Percentiles rank a stretch among this genome's conserved stretches.
Conservation (phyloP, 2,888 invertebrate genomes). For the Micoletzkya japonica region DNA sequence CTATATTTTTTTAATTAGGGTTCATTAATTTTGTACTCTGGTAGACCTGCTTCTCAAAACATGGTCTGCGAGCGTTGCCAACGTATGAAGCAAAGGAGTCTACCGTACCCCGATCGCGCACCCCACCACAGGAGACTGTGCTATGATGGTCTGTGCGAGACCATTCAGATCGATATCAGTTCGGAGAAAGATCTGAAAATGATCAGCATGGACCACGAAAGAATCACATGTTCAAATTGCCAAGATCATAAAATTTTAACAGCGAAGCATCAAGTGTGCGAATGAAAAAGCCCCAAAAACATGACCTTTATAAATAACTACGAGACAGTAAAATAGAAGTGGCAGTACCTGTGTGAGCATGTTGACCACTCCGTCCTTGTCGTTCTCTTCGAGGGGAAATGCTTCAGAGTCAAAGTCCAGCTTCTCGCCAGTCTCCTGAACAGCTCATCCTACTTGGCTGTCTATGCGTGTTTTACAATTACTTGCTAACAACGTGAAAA, state of each 20-base stretch:
- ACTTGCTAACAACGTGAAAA: neutral
- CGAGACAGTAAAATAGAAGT: neutral
- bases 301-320: neutral
- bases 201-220: too few relatives aligned
- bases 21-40: too few relatives aligned
- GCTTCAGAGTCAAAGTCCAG: constrained; percentile 57
- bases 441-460: neutral
- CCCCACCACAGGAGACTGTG: constrained; percentile 41
- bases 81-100: neutral
- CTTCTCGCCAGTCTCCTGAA: constrained; percentile 33
- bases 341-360: constrained; percentile 49
- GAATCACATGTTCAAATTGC: too few relatives aligned
- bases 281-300: neutral
- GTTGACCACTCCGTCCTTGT: constrained; percentile 51
- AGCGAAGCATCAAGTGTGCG: too few relatives aligned
- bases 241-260: neutral
- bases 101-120: constrained; percentile 35
- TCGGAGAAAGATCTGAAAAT: constrained; percentile 52
- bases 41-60: neutral
- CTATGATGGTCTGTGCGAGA: constrained; percentile 48
- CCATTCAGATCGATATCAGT: constrained; percentile 49
- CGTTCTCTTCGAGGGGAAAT: constrained; percentile 49
- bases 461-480: neutral
- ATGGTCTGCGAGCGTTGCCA: neutral
- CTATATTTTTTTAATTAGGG: neutral